A percentile compares a stretch with the other conserved stretches of the same genome.
phyloP scores from a whole-genome alignment of 2,888 invertebrate genomes.

The Didymodactylos carnosus region DNA sequence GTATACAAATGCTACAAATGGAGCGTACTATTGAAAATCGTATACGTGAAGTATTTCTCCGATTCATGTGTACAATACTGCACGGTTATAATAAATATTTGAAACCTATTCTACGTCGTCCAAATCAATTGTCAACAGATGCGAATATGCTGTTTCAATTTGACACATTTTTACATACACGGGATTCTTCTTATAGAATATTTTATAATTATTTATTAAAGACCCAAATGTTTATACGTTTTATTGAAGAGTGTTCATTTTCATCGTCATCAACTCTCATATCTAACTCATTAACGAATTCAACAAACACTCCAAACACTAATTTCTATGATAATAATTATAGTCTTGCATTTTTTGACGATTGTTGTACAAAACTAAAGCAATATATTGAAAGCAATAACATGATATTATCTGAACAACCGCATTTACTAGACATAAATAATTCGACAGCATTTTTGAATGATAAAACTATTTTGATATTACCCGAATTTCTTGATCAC shows the following conservation, averaged over 20 bases:
- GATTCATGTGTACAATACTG: slow-evolving; percentile 75
- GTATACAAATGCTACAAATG: background rate
- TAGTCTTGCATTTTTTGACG: background rate
- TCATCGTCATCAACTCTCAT: slow-evolving; percentile 56
- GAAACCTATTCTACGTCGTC: slow-evolving; percentile 67
- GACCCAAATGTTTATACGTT: slow-evolving; percentile 90
- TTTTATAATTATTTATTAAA: slow-evolving; percentile 71
- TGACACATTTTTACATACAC: slow-evolving; percentile 27
- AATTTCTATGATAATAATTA: slow-evolving; percentile 31
- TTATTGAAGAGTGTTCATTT: slow-evolving; percentile 94
- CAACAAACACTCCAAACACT: no score
- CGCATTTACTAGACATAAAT: background rate
- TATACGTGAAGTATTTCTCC: slow-evolving; percentile 87
- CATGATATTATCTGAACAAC: no score
- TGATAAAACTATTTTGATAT: background rate
- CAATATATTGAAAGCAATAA: background rate
- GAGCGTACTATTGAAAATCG: slow-evolving; percentile 60
- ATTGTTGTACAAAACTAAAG: background rate
- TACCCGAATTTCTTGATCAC: background rate
- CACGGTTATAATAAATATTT: slow-evolving; percentile 70
- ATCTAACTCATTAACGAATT: slow-evolving; percentile 93
- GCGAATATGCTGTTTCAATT: slow-evolving; percentile 73
- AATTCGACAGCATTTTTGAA: background rate
- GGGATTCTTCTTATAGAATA: slow-evolving; percentile 38
- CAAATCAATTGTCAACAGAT: slow-evolving; percentile 78